A percentile compares a stretch with the other conserved stretches of the same genome.
Evolutionary conservation across 2,888 invertebrate genomes (phyloP).

Genomic region (Chydorus sphaericus): DNA sequence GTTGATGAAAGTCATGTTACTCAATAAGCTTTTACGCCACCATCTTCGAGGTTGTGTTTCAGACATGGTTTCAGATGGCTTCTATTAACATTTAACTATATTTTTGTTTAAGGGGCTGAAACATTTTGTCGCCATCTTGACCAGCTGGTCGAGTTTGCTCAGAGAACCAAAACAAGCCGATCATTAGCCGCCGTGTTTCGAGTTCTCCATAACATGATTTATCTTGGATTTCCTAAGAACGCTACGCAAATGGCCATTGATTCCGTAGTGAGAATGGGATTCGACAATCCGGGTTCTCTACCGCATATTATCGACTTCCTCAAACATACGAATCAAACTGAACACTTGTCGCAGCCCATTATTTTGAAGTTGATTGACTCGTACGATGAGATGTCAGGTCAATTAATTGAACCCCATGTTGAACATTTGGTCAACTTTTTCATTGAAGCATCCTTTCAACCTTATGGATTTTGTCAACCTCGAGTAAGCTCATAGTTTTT

Average conservation of each 20-base stretch:
- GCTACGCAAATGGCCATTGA: not conserved
- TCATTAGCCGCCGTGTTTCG: constrained; percentile 2
- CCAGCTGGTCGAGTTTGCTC: not conserved
- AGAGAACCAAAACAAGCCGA: not conserved
- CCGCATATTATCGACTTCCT: not conserved
- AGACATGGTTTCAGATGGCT: not conserved
- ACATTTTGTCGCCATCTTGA: not conserved
- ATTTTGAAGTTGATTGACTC: not conserved
- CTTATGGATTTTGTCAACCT: not conserved
- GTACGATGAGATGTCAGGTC: not conserved
- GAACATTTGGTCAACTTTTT: not conserved
- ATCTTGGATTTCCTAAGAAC: not conserved
- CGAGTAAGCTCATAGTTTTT: not conserved
- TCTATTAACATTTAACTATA: not conserved
- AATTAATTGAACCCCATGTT: not conserved
- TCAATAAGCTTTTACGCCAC: not conserved
- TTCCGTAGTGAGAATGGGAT: not conserved
- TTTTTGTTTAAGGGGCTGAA: not conserved
- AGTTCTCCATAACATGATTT: not conserved
- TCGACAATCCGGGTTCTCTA: not conserved
- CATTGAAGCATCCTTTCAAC: not conserved
- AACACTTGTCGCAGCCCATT: not conserved
- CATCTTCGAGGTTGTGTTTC: not conserved
- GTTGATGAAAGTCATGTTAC: not conserved
- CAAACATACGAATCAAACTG: not conserved